Evolutionary conservation across 64 coral and sea anemone genomes (phyloP).

Genomic region (Catalaphyllia jardinei): DNA sequence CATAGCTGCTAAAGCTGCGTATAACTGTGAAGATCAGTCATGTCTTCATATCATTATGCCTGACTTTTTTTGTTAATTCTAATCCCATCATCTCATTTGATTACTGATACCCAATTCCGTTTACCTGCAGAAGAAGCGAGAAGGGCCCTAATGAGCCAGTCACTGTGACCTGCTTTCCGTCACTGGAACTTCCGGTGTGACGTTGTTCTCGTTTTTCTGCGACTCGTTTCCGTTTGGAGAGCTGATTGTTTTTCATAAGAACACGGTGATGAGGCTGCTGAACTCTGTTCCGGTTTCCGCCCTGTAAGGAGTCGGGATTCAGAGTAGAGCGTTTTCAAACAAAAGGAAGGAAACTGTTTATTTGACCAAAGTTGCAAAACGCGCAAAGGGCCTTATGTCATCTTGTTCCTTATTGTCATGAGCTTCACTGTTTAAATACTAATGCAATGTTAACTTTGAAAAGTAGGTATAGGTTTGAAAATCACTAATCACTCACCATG

Average conservation of each 20-base stretch:
- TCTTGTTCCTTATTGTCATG: no score
- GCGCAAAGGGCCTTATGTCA: no score
- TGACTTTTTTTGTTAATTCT: not conserved
- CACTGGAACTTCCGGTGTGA: not conserved
- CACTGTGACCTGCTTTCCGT: constrained; percentile 8
- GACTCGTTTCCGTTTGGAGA: constrained; percentile 21
- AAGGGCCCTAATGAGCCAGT: constrained; percentile 66
- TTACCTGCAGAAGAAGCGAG: constrained; percentile 83
- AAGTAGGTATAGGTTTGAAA: no score
- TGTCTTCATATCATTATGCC: no score
- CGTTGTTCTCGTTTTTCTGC: constrained; percentile 2
- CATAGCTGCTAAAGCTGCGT: no score
- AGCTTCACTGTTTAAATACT: no score
- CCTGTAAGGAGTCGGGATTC: not conserved
- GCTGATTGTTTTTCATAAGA: constrained; percentile 65
- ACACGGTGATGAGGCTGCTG: constrained; percentile 52
- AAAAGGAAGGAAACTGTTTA: no score
- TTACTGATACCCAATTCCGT: not conserved
- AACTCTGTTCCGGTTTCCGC: not conserved
- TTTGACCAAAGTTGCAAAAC: no score
- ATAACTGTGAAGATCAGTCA: no score
- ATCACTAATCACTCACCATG: no score
- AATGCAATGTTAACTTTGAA: no score
- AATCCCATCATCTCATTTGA: not conserved
- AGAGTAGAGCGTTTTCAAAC: no score